Base-by-base conservation (phyloP, 2,888 invertebrate species). In the Endomychus coccineus region DNA sequence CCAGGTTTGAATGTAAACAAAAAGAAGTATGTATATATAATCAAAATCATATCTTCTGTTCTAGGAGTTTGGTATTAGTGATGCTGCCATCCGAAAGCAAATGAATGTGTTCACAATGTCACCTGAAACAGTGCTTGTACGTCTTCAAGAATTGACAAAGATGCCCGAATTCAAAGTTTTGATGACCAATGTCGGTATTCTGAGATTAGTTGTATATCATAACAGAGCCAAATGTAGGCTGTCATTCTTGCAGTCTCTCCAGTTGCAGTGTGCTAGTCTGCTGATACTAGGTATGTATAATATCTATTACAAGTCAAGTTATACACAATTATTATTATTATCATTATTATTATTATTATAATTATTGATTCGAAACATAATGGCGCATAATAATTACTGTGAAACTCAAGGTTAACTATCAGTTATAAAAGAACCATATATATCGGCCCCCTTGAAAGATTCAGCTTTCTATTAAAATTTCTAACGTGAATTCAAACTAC, bases 151-250 rank as follows among this genome's bases (percentile, higher is more conserved):
- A 42, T 58, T 84, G 1, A 62, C 67, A 25, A 64, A 60, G 16
- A 64, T 71, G 15, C 76, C 77, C 17, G 78, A 83, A 51, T 75
- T 81, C 42, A 61, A 70, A 50, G 67, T 78, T 0, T 59, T 83
- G 14, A 63, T 67, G 10, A 67, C 71, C 6, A 76, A 83, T 65
- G 76, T 77, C 2, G 69, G 74, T 42, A 71, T 81, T 43, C 51
- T 77, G 3, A 54, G 60, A 12, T 45, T 78, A 11, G 61, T 78
- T 3, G 52, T 68, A 27, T 64, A 68, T 46, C 70, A 72, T 39
- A 68, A 68, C 24, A 66, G 66, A 41, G 69, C 71, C 0, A 62
- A 65, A 17, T 42, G 65, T 3, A 68, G 77, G 14, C 44, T 77
- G 10, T 61, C 65, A n/a, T 71, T 72, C 51, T 58, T 78, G 7